Evolutionary conservation across 2,113 vertebrate genomes (phyloP), one percentile per base, ranked within the genome.

Genomic region (Sphyrna mokarran): DNA sequence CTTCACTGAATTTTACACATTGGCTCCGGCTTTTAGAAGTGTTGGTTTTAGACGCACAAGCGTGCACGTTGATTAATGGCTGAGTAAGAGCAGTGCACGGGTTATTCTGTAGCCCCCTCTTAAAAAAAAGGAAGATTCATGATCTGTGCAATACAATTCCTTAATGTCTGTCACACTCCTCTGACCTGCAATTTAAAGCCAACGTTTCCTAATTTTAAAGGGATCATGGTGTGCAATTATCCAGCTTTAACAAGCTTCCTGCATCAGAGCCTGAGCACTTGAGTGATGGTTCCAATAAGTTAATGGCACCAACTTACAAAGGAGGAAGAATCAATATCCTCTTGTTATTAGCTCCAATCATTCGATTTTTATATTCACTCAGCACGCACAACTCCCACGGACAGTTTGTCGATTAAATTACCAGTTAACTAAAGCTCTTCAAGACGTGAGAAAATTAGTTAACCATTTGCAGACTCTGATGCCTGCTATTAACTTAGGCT

Each of bases 321-420:
- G 94, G 29, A 76, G 94, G 68, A 76, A 95, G 70, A 95, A 95
- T 95, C 94, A 95, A 95, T 95, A 72, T 95, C 69, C 69, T 33
- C 94, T 95, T 48, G 69, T 95, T 95, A 95, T 95, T 95, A 72
- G 93, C 68, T 70, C 93, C 68, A 95, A 95, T 70, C 94, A 93
- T 66, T 93, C 89, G 89, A 93, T 93, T 93, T 63, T 90, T 61
- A 90, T 58, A 68, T 69, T 94, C 91, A 94, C 63, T 94, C 58
- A n/a, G 58, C n/a, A 20, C 14, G 18, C 37, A 43, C 63, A 68
- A n/a, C 63, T 95, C 94, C 94, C 13, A 95, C 14, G 33, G 94
- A 54, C 94, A 95, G 22, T 16, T 72, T 95, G 68, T 95, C 94
- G 23, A 95, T 95, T 95, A 95, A 95, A 95, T 95, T 95, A 95